phyloP scores from a whole-genome alignment of 2,888 invertebrate genomes.

The Subacronicta megacephala region DNA sequence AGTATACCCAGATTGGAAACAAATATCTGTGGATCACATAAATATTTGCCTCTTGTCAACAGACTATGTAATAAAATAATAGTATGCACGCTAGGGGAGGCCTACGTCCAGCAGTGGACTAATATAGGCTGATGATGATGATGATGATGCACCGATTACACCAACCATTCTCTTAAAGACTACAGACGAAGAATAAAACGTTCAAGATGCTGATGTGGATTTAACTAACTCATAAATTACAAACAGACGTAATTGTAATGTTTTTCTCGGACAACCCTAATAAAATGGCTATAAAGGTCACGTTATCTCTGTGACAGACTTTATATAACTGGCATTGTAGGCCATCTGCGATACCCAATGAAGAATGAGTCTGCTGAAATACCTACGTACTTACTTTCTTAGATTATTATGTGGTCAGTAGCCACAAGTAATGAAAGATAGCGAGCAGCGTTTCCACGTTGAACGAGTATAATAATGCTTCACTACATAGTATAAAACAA shows the following conservation, averaged over 20 bases:
- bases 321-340: conserved; percentile 17
- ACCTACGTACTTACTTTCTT: conserved; percentile 5
- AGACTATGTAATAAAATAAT: too few relatives aligned
- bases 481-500: too few relatives aligned
- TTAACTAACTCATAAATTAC: conserved; percentile 19
- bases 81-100: too few relatives aligned
- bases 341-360: conserved; percentile 30
- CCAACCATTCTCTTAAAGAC: background rate
- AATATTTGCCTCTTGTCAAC: too few relatives aligned
- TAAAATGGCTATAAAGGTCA: conserved; percentile 28
- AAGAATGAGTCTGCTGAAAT: conserved; percentile 27
- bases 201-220: conserved; percentile 12
- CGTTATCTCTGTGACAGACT: conserved; percentile 30
- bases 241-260: conserved; percentile 15
- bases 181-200: conserved; percentile 39
- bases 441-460: too few relatives aligned
- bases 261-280: conserved; percentile 31
- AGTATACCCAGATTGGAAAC: too few relatives aligned
- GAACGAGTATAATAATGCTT: too few relatives aligned
- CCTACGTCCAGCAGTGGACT: too few relatives aligned
- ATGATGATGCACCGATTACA: too few relatives aligned
- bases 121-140: too few relatives aligned
- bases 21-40: too few relatives aligned
- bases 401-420: background rate
- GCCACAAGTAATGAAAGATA: too few relatives aligned